These are phyloP conservation scores for Ophonus ardosiacus DNA, from an alignment of 2,888 invertebrate species.

Conservation along the genomic window DNA sequence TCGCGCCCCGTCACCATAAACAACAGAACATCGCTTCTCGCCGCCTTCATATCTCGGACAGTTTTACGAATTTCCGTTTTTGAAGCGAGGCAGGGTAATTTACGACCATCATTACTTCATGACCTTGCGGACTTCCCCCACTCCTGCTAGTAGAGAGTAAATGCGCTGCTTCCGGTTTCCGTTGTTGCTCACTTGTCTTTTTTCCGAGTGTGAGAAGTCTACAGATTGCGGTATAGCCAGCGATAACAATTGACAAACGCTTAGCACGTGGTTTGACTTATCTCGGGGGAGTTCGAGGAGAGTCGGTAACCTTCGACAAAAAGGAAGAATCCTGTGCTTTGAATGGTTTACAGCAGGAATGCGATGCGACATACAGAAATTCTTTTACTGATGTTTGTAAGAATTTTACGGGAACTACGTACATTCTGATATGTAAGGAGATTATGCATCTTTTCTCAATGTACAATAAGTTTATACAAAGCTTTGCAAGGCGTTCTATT, in stretches of 20 bases:
- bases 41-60: constrained; percentile 53
- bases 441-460: background rate
- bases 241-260: constrained; percentile 46
- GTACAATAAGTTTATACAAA: background rate
- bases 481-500: background rate
- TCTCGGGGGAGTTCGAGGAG: background rate
- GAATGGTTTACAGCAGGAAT: background rate
- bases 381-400: background rate
- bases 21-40: constrained; percentile 11
- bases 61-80: constrained; percentile 60
- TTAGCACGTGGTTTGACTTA: constrained; percentile 47
- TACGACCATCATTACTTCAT: constrained; percentile 45
- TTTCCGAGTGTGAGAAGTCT: constrained; percentile 14
- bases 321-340: background rate
- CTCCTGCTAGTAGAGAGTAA: background rate
- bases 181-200: constrained; percentile 29
- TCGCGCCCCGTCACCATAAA: constrained; percentile 29
- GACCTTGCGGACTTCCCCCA: constrained; percentile 42
- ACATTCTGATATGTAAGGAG: background rate
- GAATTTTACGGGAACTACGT: background rate
- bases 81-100: constrained; percentile 45
- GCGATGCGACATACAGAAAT: background rate
- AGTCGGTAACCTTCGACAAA: background rate
- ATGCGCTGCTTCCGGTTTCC: constrained; percentile 29
- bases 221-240: constrained; percentile 21